phyloP scores from a whole-genome alignment of 2,797 vertebrate species.

The Sebastes jordani region DNA sequence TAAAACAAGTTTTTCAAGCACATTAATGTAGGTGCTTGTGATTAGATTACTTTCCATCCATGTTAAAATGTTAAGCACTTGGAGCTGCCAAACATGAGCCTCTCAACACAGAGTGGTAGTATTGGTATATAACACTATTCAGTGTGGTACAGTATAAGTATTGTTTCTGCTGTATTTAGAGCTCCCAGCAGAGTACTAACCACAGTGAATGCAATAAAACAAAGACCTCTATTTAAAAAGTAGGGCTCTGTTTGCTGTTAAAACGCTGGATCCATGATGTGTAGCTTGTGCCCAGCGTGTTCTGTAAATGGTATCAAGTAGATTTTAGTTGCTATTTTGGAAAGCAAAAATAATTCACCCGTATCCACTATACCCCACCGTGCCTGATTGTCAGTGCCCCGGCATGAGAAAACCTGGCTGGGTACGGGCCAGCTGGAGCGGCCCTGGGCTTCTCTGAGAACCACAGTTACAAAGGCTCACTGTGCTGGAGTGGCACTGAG shows the following conservation, averaged over 20 bases:
- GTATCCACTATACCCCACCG: conserved; percentile 27
- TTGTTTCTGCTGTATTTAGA: conserved; percentile 69
- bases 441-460: conserved; percentile 57
- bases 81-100: conserved; percentile 31
- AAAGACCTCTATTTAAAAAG: conserved; percentile 67
- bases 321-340: conserved; percentile 52
- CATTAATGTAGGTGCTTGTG: neutral
- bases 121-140: conserved; percentile 39
- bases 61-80: conserved; percentile 26
- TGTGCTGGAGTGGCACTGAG: conserved; percentile 68
- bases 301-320: conserved; percentile 52
- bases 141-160: conserved; percentile 63
- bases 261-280: conserved; percentile 50
- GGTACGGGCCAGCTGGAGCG: conserved; percentile 60
- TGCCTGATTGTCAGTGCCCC: conserved; percentile 46
- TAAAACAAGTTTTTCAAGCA: conserved; percentile 1
- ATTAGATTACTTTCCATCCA: conserved; percentile 22
- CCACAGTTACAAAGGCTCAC: conserved; percentile 66
- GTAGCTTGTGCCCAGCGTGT: conserved; percentile 35
- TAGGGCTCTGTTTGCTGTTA: conserved; percentile 63
- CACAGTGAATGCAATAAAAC: conserved; percentile 68
- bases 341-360: conserved; percentile 28
- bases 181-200: conserved; percentile 70
- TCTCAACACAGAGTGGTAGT: conserved; percentile 23
- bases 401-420: conserved; percentile 63